A percentile compares a stretch with the other conserved stretches of the same genome.
phyloP scores from a whole-genome alignment of 2,888 invertebrate species.

The Chelonus formosanus region DNA sequence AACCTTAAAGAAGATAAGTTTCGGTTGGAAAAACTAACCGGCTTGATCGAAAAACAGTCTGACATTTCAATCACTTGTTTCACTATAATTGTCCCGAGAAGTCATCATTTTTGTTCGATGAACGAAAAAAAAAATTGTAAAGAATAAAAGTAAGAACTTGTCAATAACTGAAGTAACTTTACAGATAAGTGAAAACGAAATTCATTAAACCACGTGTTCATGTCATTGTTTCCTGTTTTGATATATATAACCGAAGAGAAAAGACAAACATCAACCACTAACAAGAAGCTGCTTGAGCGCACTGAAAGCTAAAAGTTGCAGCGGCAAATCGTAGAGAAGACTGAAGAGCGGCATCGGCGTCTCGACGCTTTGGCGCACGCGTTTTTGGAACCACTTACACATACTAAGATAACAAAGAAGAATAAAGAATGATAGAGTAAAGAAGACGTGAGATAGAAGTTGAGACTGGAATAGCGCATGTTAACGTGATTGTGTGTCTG shows the following conservation, averaged over 20 bases:
- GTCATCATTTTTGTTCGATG: no score
- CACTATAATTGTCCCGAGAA: no score
- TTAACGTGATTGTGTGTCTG: not conserved
- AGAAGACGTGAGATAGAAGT: not conserved
- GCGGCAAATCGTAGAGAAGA: constrained; percentile 14
- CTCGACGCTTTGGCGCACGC: constrained; percentile 31
- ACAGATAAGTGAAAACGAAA: not conserved
- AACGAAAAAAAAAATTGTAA: not conserved
- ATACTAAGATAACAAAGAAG: constrained; percentile 6
- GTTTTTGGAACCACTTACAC: constrained; percentile 16
- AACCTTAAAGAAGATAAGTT: no score
- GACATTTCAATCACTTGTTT: no score
- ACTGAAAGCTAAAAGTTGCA: constrained; percentile 45
- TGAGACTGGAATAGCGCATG: not conserved
- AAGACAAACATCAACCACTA: not conserved
- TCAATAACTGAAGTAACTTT: no score
- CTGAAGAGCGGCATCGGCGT: constrained; percentile 28
- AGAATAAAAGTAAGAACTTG: no score
- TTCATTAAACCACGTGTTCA: constrained; percentile 16
- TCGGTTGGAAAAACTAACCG: no score
- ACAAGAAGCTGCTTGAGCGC: constrained; percentile 52
- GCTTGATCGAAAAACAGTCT: no score
- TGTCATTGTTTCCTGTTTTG: constrained; percentile 3
- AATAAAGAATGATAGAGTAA: not conserved
- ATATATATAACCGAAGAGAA: not conserved